These are phyloP conservation scores for Calliopum simillimum DNA, from an alignment of 2,888 invertebrate species.

Conservation along the genomic window DNA sequence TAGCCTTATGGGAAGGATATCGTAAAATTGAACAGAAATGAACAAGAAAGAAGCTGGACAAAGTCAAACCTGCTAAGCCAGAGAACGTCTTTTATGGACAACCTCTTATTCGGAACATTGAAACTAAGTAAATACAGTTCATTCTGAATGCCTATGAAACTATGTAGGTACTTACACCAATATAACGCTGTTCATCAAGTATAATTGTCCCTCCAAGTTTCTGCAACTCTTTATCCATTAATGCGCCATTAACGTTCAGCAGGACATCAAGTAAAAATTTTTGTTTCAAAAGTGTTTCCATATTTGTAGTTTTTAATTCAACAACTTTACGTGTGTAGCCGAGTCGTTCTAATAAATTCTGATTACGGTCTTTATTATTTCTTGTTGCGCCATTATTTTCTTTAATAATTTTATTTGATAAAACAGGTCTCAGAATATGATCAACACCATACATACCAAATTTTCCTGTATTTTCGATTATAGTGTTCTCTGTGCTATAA, in stretches of 20 bases:
- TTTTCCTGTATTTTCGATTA: constrained; percentile 26
- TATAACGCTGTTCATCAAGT: constrained; percentile 9
- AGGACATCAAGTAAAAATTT: constrained; percentile 25
- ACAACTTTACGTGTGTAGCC: neutral
- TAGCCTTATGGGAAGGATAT: too few relatives aligned
- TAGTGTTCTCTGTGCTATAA: neutral
- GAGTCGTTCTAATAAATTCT: neutral
- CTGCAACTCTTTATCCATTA: constrained; percentile 2
- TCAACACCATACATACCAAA: constrained; percentile 18
- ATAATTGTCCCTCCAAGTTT: constrained; percentile 23
- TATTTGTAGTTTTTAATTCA: neutral
- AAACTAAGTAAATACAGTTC: too few relatives aligned
- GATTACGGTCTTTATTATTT: neutral
- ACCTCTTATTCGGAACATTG: too few relatives aligned
- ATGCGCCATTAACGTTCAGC: constrained; percentile 9
- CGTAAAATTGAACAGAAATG: too few relatives aligned
- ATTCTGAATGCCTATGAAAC: too few relatives aligned
- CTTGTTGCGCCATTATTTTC: constrained; percentile 24
- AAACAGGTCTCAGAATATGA: neutral
- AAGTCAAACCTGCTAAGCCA: too few relatives aligned
- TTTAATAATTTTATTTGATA: constrained; percentile 18
- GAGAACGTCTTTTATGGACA: too few relatives aligned
- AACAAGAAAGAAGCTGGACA: too few relatives aligned
- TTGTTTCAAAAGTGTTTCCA: constrained; percentile 24
- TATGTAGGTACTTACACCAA: constrained; percentile 22